A percentile compares a stretch with the other conserved stretches of the same genome.
Evolutionary conservation across 2,888 invertebrate genomes (phyloP).

Genomic region (Mesorhabditis belari): DNA sequence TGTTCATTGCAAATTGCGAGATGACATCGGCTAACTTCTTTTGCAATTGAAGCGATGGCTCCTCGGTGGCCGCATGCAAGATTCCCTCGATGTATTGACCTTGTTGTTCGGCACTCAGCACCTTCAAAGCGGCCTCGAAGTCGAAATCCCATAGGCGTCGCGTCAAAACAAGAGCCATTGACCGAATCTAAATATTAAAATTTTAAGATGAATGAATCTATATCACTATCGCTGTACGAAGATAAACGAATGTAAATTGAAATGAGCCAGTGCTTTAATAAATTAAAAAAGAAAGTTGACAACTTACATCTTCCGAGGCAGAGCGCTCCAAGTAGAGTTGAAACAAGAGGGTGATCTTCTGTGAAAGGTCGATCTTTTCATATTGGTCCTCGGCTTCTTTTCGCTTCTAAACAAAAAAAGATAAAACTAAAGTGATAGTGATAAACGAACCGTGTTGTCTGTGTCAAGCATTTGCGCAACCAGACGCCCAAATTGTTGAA

Average conservation of each 20-base stretch:
- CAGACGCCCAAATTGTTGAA: conserved; percentile 17
- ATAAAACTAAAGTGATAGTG: not conserved
- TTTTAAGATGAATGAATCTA: not conserved
- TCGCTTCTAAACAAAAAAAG: not conserved
- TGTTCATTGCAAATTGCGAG: conserved; percentile 56
- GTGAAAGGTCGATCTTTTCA: conserved; percentile 12
- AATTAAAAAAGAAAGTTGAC: too few relatives aligned
- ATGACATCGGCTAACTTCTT: conserved; percentile 19
- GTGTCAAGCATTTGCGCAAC: conserved; percentile 11
- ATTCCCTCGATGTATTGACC: conserved; percentile 13
- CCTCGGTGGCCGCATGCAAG: conserved; percentile 67
- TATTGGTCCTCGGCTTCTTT: conserved; percentile 20
- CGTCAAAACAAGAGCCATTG: conserved; percentile 87
- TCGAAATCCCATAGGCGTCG: conserved; percentile 77
- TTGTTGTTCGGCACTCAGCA: conserved; percentile 74
- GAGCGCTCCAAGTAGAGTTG: conserved; percentile 25
- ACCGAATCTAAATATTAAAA: conserved; percentile 62
- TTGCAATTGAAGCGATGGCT: conserved; percentile 68
- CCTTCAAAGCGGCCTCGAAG: conserved; percentile 71
- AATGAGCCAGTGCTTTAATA: too few relatives aligned
- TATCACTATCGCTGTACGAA: too few relatives aligned
- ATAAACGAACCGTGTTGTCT: not conserved
- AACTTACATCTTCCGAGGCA: conserved; percentile 26
- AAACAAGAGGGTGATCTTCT: conserved; percentile 28
- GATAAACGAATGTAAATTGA: too few relatives aligned